These are phyloP conservation scores for Rhaphigaster nebulosa DNA, from an alignment of 2,888 invertebrate species.

Conservation along the genomic window DNA sequence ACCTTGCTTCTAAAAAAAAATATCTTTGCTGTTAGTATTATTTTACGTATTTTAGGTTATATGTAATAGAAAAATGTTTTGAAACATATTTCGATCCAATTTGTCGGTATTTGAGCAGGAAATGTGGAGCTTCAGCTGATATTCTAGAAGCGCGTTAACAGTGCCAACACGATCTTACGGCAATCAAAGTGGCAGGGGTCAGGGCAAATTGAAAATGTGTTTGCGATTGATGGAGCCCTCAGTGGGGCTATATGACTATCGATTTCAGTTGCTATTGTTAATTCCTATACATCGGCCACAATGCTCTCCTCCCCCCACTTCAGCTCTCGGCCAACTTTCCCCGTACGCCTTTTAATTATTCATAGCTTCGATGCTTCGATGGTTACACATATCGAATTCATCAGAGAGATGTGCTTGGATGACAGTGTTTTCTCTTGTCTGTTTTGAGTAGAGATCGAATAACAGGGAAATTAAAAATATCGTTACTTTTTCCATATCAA, in stretches of 20 bases:
- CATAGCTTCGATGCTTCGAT: background rate
- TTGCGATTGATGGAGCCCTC: background rate
- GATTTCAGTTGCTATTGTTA: background rate
- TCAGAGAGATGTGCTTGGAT: background rate
- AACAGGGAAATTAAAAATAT: background rate
- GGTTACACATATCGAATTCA: background rate
- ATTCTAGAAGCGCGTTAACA: background rate
- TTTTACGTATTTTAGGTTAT: no score
- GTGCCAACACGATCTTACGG: background rate
- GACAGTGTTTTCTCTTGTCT: background rate
- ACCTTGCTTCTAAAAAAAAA: no score
- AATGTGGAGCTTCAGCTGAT: background rate
- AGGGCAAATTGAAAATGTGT: constrained; percentile 19
- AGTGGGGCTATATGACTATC: background rate
- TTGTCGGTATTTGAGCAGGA: background rate
- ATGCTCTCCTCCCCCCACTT: background rate
- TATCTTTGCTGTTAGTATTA: no score
- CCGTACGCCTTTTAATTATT: background rate
- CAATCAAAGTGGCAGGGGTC: background rate
- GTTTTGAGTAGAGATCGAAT: background rate
- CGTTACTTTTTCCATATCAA: background rate
- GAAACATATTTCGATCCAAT: background rate
- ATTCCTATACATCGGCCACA: constrained; percentile 13
- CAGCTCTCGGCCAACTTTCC: background rate
- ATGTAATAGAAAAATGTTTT: no score